Conservation (phyloP, 2,797 vertebrate genomes). For the Hydrophis major region DNA sequence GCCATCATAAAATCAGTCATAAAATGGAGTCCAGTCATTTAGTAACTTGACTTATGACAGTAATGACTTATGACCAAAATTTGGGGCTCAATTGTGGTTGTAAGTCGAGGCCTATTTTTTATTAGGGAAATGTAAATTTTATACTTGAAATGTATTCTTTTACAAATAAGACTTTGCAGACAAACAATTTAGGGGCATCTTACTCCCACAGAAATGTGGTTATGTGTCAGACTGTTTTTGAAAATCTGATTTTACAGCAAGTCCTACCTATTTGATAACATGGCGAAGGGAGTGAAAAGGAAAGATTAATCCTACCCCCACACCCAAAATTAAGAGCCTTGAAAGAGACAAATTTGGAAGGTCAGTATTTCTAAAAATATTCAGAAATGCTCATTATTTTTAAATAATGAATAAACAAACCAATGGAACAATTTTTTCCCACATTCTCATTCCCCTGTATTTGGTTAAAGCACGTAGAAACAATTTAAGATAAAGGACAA, state of each 20-base stretch:
- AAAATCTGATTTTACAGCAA: not conserved
- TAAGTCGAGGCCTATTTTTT: not conserved
- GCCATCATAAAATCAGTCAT: too few relatives aligned
- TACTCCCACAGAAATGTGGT: not conserved
- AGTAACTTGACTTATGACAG: too few relatives aligned
- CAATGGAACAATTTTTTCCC: not conserved
- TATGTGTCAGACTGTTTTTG: not conserved
- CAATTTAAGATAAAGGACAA: slow-evolving; percentile 38
- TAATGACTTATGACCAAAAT: too few relatives aligned
- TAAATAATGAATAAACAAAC: not conserved
- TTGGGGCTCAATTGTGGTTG: too few relatives aligned
- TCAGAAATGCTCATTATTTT: not conserved
- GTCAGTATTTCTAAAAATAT: not conserved
- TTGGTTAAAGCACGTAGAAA: slow-evolving; percentile 24
- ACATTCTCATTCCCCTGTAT: slow-evolving; percentile 44
- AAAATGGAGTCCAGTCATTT: too few relatives aligned
- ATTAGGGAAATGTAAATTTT: not conserved
- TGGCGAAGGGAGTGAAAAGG: not conserved
- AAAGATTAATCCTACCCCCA: not conserved
- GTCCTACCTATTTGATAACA: not conserved
- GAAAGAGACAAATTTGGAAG: not conserved
- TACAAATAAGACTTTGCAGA: not conserved
- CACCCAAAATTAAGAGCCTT: not conserved
- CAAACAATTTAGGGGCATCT: not conserved
- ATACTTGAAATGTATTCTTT: not conserved